Base-by-base conservation (phyloP, 2,113 vertebrate genomes). In the Machaerirhynchus nigripectus region DNA sequence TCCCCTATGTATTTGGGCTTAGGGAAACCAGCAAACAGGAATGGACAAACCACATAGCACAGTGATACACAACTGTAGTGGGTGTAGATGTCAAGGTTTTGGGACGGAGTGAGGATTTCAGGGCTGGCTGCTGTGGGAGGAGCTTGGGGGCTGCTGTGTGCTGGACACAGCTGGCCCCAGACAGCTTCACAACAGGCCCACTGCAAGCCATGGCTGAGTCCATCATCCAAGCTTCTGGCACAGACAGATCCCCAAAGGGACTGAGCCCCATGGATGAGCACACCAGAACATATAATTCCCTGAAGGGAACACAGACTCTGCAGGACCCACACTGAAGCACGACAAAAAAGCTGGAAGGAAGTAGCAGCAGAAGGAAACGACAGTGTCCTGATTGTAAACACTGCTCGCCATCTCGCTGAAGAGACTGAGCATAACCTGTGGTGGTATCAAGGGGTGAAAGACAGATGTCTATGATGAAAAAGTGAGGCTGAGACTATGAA, bases 71-170 rank as follows among this genome's bases (percentile, higher is more conserved):
- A 35, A 28, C 8, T 35, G 14, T 20, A n/a, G 17, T 40, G 10
- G 7, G 21, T 46, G 19, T n/a, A 44, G 26, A 8, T 65, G 57
- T 16, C 19, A 39, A 67, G 42, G 24, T 22, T 89, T 65, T 33
- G 46, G n/a, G 47, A 60, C 2, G 24, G 7, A 44, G 4, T 1
- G 12, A 15, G 30, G 7, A 13, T 24, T 60, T 82, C 46, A 44
- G 24, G 13, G 7, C 37, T 50, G 46, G 23, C 40, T 27, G 57
- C 17, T 47, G 11, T 26, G 44, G 23, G 31, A 56, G 15, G 23
- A 59, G n/a, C 6, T 27, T 2, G 11, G 20, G 12, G 27, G 7
- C 31, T 77, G 35, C 9, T 15, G 12, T 7, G 1, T 2, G 1
- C 19, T 60, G 46, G 33, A 46, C 22, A 15, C 14, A 26, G 18